These are phyloP conservation scores for Steinernema feltiae DNA, from an alignment of 1,140 invertebrate species.

Conservation along the genomic window DNA sequence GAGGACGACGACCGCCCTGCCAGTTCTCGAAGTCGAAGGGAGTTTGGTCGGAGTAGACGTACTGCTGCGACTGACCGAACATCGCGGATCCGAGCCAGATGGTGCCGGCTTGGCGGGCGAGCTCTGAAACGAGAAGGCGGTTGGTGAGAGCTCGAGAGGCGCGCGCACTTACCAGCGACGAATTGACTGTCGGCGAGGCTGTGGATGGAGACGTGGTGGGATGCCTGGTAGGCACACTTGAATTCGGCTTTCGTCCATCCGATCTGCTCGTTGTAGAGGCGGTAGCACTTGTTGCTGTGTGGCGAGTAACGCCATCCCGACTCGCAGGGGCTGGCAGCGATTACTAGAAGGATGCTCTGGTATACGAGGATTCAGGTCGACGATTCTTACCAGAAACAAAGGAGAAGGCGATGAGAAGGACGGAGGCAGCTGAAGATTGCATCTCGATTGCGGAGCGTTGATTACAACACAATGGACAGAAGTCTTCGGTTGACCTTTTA, in stretches of 20 bases:
- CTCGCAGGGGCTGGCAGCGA: neutral
- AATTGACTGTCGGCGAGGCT: constrained; percentile 1
- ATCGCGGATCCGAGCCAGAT: constrained; percentile 5
- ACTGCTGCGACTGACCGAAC: neutral
- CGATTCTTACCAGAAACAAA: neutral
- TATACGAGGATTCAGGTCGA: neutral
- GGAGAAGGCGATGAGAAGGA: neutral
- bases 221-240: constrained; percentile 2
- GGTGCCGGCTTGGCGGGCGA: neutral
- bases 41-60: constrained; percentile 2
- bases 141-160: neutral
- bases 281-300: constrained; percentile 7
- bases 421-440: constrained; percentile 2
- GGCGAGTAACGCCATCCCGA: constrained; percentile 2
- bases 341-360: neutral
- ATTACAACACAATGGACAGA: constrained; percentile 14
- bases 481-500: constrained; percentile 5
- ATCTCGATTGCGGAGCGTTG: neutral
- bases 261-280: constrained; percentile 9
- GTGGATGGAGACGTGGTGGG: constrained; percentile 11
- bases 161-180: neutral
- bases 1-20: neutral
- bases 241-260: constrained; percentile 5
- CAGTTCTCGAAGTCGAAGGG: constrained; percentile 4
- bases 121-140: neutral